Percentiles rank a stretch among this genome's conserved stretches.
Conservation (phyloP, 2,113 vertebrate genomes). For the Eleginops maclovinus region DNA sequence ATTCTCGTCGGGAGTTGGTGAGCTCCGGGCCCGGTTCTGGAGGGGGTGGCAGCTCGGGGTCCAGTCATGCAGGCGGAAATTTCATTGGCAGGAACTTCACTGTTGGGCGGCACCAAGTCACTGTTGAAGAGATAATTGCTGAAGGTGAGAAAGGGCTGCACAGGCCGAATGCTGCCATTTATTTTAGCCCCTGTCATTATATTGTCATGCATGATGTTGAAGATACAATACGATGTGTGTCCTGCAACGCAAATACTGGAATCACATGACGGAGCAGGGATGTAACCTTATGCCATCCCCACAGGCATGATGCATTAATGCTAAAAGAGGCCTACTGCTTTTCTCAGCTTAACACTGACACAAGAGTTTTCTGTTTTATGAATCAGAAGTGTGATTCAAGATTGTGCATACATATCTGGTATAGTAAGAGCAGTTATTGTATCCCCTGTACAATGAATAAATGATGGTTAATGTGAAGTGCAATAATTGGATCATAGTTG, state of each 20-base stretch:
- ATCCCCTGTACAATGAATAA: slow-evolving; percentile 14
- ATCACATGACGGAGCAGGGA: slow-evolving; percentile 30
- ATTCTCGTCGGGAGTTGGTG: slow-evolving; percentile 93
- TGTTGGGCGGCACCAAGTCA: slow-evolving; percentile 95
- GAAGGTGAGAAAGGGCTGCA: slow-evolving; percentile 87
- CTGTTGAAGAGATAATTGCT: slow-evolving; percentile 96
- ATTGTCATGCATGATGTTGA: slow-evolving; percentile 14
- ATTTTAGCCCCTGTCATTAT: background rate
- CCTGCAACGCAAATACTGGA: slow-evolving; percentile 25
- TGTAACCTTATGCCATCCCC: slow-evolving; percentile 32
- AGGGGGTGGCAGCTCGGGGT: slow-evolving; percentile 86
- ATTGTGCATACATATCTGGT: slow-evolving; percentile 8
- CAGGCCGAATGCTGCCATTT: slow-evolving; percentile 5
- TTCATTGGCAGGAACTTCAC: slow-evolving; percentile 94
- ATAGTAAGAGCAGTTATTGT: background rate
- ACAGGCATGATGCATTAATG: slow-evolving; percentile 22
- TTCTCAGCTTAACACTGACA: slow-evolving; percentile 29
- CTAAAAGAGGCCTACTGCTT: slow-evolving; percentile 30
- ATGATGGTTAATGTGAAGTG: background rate
- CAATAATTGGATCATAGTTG: background rate
- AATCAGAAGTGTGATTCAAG: slow-evolving; percentile 33
- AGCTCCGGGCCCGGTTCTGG: slow-evolving; percentile 91
- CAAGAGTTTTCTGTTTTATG: slow-evolving; percentile 26
- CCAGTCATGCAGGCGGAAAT: slow-evolving; percentile 89
- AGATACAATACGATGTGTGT: background rate